Conservation (phyloP, 1,140 invertebrate genomes). For the Drosophila arawakana region DNA sequence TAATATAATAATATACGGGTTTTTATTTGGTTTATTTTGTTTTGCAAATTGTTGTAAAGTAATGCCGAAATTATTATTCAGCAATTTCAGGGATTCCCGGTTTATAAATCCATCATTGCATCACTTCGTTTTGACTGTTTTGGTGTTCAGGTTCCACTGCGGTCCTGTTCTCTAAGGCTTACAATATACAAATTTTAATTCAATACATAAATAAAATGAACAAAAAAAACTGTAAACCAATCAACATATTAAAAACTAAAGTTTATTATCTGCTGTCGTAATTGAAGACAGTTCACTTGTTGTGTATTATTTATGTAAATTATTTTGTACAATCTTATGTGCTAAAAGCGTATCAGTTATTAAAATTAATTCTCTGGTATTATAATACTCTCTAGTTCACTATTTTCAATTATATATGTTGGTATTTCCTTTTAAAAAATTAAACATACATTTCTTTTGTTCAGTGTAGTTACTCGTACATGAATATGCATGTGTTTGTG, state of each 20-base stretch:
- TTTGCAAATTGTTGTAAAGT: conserved; percentile 43
- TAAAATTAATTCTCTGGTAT: conserved; percentile 75
- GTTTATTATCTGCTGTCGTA: conserved; percentile 20
- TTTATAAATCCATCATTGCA: conserved; percentile 34
- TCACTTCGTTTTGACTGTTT: conserved; percentile 41
- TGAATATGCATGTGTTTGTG: conserved; percentile 6
- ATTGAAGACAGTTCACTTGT: conserved; percentile 13
- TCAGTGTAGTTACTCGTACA: conserved; percentile 2
- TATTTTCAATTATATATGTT: conserved; percentile 60
- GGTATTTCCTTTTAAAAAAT: conserved; percentile 63
- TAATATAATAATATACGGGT: not conserved
- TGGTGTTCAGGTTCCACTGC: conserved; percentile 1
- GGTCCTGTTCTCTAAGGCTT: conserved; percentile 37
- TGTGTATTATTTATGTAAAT: conserved; percentile 61
- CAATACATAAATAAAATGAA: not conserved
- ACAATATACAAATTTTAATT: conserved; percentile 27
- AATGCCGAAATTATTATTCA: conserved; percentile 42
- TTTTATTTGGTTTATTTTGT: too few species aligned
- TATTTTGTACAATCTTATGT: conserved; percentile 80
- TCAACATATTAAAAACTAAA: conserved; percentile 14
- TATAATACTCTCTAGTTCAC: conserved; percentile 70
- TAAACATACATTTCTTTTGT: conserved; percentile 23
- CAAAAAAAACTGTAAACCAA: conserved; percentile 10
- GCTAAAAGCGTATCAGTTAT: conserved; percentile 81
- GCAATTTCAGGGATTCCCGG: conserved; percentile 40